Percentiles rank a stretch among this genome's conserved stretches.
These are phyloP conservation scores for Molossus alvarezi DNA, from an alignment of 2,797 vertebrate species.

Conservation along the genomic window DNA sequence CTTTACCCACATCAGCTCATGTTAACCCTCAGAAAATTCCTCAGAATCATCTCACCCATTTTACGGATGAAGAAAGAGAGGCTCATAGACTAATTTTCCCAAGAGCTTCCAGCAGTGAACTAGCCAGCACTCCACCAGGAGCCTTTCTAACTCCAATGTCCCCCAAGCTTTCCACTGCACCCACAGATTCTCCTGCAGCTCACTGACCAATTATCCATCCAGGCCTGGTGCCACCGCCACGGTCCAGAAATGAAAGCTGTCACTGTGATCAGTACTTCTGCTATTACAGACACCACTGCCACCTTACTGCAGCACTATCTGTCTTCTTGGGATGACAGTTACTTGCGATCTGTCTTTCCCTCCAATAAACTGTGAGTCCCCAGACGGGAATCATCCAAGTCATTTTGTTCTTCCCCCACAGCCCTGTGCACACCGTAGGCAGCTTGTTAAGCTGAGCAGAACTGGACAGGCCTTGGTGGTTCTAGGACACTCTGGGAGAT, in stretches of 20 bases:
- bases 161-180: background rate
- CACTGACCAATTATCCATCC: background rate
- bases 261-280: background rate
- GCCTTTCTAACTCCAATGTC: background rate
- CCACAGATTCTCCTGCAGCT: background rate
- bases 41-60: background rate
- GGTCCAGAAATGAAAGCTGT: background rate
- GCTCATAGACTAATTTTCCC: background rate
- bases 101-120: background rate
- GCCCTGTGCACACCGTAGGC: background rate
- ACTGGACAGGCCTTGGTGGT: background rate
- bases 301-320: background rate
- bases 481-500: background rate
- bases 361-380: background rate
- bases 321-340: background rate
- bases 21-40: background rate
- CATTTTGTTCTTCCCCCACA: background rate
- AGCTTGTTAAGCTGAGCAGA: background rate
- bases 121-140: background rate
- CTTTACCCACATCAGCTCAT: background rate
- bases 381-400: background rate
- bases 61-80: slow-evolving; percentile 1
- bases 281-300: background rate
- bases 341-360: background rate
- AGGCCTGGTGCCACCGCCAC: background rate